These are phyloP conservation scores for Psittacus erithacus DNA, from an alignment of 2,113 vertebrate genomes.

Conservation along the genomic window DNA sequence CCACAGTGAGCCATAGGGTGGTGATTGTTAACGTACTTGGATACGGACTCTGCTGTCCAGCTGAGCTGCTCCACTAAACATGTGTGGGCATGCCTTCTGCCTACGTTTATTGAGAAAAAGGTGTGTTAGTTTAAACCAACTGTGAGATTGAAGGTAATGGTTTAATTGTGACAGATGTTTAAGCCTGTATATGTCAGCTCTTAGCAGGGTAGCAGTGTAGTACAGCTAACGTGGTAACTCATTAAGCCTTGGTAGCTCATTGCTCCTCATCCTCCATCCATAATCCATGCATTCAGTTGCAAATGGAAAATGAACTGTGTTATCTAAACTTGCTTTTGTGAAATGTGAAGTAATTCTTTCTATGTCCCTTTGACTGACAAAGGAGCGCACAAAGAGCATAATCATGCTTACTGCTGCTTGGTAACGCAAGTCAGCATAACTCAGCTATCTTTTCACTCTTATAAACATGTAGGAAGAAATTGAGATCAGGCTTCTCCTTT, in stretches of 20 bases:
- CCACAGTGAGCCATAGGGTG: neutral
- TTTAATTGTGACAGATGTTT: neutral
- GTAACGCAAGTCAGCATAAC: neutral
- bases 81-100: fast-evolving
- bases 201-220: neutral
- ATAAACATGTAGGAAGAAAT: neutral
- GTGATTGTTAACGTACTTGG: fast-evolving
- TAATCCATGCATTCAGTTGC: neutral
- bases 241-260: neutral
- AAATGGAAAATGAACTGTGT: neutral
- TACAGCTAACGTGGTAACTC: neutral
- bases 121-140: neutral
- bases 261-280: neutral
- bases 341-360: neutral
- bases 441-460: neutral
- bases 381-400: neutral
- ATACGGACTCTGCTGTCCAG: neutral
- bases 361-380: neutral
- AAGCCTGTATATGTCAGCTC: neutral
- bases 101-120: neutral
- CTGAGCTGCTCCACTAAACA: neutral
- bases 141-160: neutral
- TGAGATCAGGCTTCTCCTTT: neutral
- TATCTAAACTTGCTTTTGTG: neutral
- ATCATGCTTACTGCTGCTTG: neutral